Percentiles rank a stretch among this genome's conserved stretches.
Conservation (phyloP, 2,113 vertebrate species). For the Orientallactaga bullata region DNA sequence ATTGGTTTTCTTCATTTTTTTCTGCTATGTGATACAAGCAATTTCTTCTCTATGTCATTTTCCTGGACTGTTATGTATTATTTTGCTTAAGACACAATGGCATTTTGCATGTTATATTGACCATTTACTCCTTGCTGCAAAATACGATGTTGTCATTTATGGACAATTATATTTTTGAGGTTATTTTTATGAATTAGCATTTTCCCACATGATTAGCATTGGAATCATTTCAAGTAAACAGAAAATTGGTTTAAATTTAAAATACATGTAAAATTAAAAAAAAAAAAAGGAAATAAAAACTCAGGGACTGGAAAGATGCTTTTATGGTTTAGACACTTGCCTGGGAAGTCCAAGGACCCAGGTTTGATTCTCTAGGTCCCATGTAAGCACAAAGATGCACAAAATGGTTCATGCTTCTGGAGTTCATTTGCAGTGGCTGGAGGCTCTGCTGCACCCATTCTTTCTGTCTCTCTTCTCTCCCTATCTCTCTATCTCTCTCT, state of each 20-base stretch:
- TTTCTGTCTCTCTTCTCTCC: no score
- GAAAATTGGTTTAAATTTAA: no score
- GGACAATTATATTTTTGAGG: background rate
- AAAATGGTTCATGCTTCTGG: no score
- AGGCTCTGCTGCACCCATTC: no score
- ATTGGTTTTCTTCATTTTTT: background rate
- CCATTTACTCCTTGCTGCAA: background rate
- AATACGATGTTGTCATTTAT: background rate
- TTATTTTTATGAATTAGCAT: background rate
- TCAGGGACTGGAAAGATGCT: no score
- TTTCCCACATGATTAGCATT: background rate
- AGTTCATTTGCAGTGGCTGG: no score
- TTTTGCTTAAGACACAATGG: background rate
- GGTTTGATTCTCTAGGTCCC: no score
- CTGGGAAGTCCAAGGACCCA: no score
- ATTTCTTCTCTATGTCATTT: background rate
- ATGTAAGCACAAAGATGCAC: no score
- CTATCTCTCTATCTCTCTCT: no score
- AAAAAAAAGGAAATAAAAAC: no score
- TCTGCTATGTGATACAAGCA: fast-evolving
- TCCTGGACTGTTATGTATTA: background rate
- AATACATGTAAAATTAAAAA: background rate
- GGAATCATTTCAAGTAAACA: background rate
- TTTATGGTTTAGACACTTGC: no score
- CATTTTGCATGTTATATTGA: background rate